Base-by-base conservation (phyloP, 2,113 vertebrate species). In the Morphnarchus princeps region DNA sequence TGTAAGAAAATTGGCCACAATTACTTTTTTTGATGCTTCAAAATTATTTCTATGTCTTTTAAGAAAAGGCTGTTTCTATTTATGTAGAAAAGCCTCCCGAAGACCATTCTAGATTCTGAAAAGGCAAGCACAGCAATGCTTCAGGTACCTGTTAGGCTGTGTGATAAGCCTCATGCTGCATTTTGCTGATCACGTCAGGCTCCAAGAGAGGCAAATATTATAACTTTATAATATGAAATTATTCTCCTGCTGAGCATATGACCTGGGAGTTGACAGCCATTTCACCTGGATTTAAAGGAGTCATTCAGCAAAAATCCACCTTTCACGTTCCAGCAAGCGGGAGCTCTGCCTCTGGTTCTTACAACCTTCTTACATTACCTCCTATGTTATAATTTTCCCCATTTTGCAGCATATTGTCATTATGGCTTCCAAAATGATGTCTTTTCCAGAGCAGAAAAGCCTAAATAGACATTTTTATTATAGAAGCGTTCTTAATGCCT, bases 51-150 rank as follows among this genome's bases (percentile, higher is more conserved):
- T 76, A 31, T 57, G n/a, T 96, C 81, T 89, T 47, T 57, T 80
- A 85, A 87, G 57, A 79, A 94, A 94, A 78, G 17, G 8, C 43
- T 87, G 31, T n/a, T 96, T 92, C 90, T 92, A 52, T 89, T 90
- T 71, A 86, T 26, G 42, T 43, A 55, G 57, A 89, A 92, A 87
- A 92, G 72, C 55, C 82, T 90, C 45, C 82, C 90, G 62, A 43
- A 89, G 47, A 86, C 25, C 38, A 52, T 93, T 92, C 28, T 50
- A 62, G 13, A 42, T 62, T 91, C 55, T 89, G 32, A 87, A 92
- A 87, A 92, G 26, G 40, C 28, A 93, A 93, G 81, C 67, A 89
- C 50, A 78, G 31, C 63, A 84, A 74, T 54, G 52, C 18, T 82
- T 89, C 58, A 25, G 80, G 52, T 84, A 63, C 47, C 25, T 47